Evolutionary conservation across 35 echinoderm and acorn worm genomes (phyloP).

Genomic region (Heliocidaris erythrogramma): DNA sequence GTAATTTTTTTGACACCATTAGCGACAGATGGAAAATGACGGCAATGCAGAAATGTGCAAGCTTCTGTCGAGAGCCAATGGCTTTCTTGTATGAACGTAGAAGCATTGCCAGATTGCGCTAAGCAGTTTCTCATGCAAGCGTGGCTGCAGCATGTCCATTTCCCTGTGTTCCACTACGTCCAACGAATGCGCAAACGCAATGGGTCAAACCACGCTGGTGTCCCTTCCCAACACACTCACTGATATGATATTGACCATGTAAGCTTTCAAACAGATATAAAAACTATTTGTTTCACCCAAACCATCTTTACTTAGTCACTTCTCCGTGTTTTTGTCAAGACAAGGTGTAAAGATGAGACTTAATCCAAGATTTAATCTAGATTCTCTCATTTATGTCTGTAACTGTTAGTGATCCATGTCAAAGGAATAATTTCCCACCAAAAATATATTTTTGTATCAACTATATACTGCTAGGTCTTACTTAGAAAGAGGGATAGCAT

Average conservation of each 20-base stretch:
- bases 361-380: background rate
- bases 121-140: background rate
- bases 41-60: too few species aligned
- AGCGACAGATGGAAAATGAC: too few species aligned
- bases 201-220: background rate
- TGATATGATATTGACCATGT: background rate
- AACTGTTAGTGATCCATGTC: background rate
- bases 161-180: background rate
- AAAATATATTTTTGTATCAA: background rate
- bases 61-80: too few species aligned
- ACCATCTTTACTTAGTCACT: background rate
- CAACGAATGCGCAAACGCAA: background rate
- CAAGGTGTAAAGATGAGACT: background rate
- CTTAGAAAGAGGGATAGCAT: background rate
- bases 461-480: background rate
- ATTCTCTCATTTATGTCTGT: background rate
- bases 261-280: background rate
- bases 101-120: background rate
- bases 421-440: background rate
- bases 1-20: too few species aligned
- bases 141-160: background rate
- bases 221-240: conserved; percentile 11
- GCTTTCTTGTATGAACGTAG: background rate
- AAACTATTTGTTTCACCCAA: background rate
- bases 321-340: background rate